phyloP scores from a whole-genome alignment of 2,797 vertebrate species.

The Anguilla obscura region DNA sequence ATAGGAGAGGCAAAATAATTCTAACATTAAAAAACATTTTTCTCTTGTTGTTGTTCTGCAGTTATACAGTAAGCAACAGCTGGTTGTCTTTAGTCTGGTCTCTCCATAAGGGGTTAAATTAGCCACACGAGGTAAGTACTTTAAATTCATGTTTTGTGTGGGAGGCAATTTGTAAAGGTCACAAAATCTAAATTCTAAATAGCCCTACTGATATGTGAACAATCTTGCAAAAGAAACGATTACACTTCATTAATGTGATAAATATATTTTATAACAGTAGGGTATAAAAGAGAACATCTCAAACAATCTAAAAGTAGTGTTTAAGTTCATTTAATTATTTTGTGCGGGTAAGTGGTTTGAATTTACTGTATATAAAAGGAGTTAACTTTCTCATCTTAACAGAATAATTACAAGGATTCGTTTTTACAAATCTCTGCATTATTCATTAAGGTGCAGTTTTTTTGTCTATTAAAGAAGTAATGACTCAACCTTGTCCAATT shows the following conservation, averaged over 20 bases:
- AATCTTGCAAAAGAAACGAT: neutral
- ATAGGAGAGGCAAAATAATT: neutral
- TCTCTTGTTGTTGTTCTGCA: neutral
- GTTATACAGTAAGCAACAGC: neutral
- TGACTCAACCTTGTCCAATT: neutral
- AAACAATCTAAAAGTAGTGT: neutral
- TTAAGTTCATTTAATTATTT: neutral
- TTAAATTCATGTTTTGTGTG: neutral
- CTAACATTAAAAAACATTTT: too few relatives aligned
- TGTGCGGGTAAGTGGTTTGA: neutral
- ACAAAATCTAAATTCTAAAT: neutral
- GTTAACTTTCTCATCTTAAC: neutral
- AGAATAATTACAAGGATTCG: neutral
- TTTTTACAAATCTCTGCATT: neutral
- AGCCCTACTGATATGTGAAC: constrained; percentile 8
- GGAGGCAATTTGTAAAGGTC: neutral
- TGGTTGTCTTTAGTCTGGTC: neutral
- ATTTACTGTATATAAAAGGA: neutral
- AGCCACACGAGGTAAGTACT: neutral
- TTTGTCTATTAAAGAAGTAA: neutral
- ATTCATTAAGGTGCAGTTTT: neutral
- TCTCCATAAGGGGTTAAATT: neutral
- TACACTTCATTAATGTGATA: neutral
- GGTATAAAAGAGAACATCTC: neutral
- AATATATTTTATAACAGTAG: neutral